These are phyloP conservation scores for Acipenser oxyrinchus DNA, from an alignment of 2,797 vertebrate genomes.

Conservation along the genomic window DNA sequence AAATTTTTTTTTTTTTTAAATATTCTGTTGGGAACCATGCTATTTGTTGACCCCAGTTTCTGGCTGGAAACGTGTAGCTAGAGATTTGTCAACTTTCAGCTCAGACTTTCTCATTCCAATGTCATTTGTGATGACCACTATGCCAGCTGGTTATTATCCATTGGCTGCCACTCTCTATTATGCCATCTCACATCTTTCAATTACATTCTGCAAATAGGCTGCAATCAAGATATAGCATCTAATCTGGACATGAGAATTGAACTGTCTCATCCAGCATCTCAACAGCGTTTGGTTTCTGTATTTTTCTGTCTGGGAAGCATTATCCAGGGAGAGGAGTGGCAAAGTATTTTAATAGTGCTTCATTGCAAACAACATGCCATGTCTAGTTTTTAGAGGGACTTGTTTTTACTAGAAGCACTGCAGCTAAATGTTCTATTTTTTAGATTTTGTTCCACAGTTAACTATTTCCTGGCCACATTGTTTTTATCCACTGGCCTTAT, in stretches of 20 bases:
- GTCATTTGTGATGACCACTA: constrained; percentile 33
- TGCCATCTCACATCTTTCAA: constrained; percentile 25
- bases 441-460: neutral
- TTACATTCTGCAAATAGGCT: constrained; percentile 26
- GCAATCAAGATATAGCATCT: constrained; percentile 29
- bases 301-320: constrained; percentile 2
- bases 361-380: neutral
- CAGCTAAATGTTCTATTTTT: neutral
- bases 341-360: neutral
- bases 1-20: constrained; percentile 2
- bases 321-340: neutral
- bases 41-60: too few species aligned
- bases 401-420: neutral
- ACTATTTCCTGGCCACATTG: too few species aligned
- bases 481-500: too few species aligned
- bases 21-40: too few species aligned
- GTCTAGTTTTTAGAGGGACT: neutral
- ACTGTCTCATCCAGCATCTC: constrained; percentile 5
- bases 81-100: neutral
- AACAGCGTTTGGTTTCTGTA: constrained; percentile 10
- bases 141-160: constrained; percentile 13
- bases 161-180: constrained; percentile 20
- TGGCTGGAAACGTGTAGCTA: too few species aligned
- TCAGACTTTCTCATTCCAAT: constrained; percentile 24
- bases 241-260: constrained; percentile 37